A percentile compares a stretch with the other conserved stretches of the same genome.
These are phyloP conservation scores for Brenthis ino DNA, from an alignment of 2,888 invertebrate genomes.

Conservation along the genomic window DNA sequence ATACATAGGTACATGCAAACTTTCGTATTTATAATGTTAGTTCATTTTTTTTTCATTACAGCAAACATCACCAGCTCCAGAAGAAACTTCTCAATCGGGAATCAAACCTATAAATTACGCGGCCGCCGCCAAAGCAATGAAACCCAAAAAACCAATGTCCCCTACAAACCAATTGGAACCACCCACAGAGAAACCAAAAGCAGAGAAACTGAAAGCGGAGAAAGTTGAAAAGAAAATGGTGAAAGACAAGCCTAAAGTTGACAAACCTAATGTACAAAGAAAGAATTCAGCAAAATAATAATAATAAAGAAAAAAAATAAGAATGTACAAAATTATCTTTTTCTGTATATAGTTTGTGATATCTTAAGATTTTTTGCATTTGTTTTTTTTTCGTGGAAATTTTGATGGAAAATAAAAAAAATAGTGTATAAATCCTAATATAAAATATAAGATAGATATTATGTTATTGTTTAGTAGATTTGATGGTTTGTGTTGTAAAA, in stretches of 20 bases:
- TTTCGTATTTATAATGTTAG: too few relatives aligned
- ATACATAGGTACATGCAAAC: too few relatives aligned
- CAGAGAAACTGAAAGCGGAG: slow-evolving; percentile 37
- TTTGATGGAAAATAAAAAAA: slow-evolving; percentile 27
- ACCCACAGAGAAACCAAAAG: slow-evolving; percentile 42
- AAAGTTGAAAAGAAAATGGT: slow-evolving; percentile 41
- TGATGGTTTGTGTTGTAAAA: slow-evolving; percentile 11
- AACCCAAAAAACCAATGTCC: slow-evolving; percentile 59
- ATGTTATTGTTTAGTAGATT: slow-evolving; percentile 14
- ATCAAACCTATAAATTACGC: slow-evolving; percentile 76
- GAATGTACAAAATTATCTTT: slow-evolving; percentile 30
- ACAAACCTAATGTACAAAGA: slow-evolving; percentile 49
- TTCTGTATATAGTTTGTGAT: slow-evolving; percentile 32
- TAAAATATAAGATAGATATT: slow-evolving; percentile 13
- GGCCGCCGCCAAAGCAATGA: slow-evolving; percentile 73
- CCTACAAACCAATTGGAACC: slow-evolving; percentile 43
- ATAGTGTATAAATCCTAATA: slow-evolving; percentile 33
- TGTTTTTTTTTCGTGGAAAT: slow-evolving; percentile 23
- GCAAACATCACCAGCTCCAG: slow-evolving; percentile 43
- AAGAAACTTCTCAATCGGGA: slow-evolving; percentile 48
- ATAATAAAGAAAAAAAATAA: slow-evolving; percentile 23
- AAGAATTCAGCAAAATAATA: slow-evolving; percentile 57
- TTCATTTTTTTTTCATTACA: slow-evolving; percentile 19
- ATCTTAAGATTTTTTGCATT: slow-evolving; percentile 19
- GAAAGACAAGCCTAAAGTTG: slow-evolving; percentile 40